Evolutionary conservation across 2,113 vertebrate species (phyloP), one percentile per base, ranked within the genome.

Genomic region (Lasiurus cinereus): DNA sequence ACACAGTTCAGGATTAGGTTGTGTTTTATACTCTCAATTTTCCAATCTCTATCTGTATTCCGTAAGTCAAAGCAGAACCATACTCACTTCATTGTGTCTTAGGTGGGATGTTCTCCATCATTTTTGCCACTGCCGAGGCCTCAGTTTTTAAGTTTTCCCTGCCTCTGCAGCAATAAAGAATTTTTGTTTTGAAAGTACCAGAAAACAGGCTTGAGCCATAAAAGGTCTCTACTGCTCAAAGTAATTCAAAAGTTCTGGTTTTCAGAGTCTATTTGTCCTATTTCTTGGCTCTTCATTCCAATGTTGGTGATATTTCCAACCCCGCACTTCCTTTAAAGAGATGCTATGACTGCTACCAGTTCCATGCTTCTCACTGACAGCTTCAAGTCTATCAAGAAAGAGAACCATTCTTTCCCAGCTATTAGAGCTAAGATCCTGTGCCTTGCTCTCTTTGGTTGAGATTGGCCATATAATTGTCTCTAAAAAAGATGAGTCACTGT

Each of bases 71-170:
- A 76, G 0, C 43, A 74, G 39, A 50, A 8, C 24, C 3, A 2
- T 29, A 13, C 15, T 79, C 11, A 21, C 43, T 50, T 1, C 11
- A 29, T 10, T 22, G 5, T 48, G 16, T 54, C 69, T 50, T 36
- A 76, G 24, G 62, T 62, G 46, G 87, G 18, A 54, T 39, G n/a
- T 76, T 69, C 54, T 73, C 59, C 29, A 36, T 48, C 39, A 6
- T 36, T 19, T 13, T 1, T 14, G 8, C 11, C 1, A 3, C 24
- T 6, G 5, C 27, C 15, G 36, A 67, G 29, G 9, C 3, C 5
- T 39, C 9, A 19, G 33, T 14, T 9, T 43, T 80, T 18, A 36
- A 18, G 22, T 22, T 22, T 6, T 16, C 33, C 29, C 4, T 52
- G 18, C 16, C 9, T 33, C 31, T 84, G 27, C 8, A 3, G 8